A percentile compares a stretch with the other conserved stretches of the same genome.
Evolutionary conservation across 2,113 vertebrate species (phyloP).

Genomic region (Octodon degus): DNA sequence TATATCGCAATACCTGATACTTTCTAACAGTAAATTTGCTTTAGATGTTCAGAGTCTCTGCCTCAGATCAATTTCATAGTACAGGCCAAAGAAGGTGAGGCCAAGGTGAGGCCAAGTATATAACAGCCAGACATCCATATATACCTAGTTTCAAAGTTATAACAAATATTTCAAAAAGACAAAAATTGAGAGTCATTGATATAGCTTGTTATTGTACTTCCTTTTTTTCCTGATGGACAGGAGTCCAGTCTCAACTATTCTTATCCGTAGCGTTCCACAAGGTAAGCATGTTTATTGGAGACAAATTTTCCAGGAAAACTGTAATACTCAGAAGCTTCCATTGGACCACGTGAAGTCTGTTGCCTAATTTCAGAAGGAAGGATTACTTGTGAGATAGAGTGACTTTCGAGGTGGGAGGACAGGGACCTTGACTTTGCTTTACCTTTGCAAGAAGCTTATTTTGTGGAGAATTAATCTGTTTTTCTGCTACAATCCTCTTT

Average conservation of each 20-base stretch:
- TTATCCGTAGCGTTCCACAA: background rate
- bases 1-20: background rate
- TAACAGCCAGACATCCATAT: background rate
- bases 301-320: background rate
- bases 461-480: background rate
- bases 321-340: background rate
- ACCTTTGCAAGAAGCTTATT: background rate
- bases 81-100: background rate
- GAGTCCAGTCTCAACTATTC: background rate
- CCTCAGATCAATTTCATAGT: background rate
- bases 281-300: background rate
- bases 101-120: background rate
- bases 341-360: background rate
- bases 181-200: background rate
- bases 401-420: background rate
- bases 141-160: conserved; percentile 14
- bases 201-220: background rate
- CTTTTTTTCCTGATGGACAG: background rate
- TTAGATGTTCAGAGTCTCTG: background rate
- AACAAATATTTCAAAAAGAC: background rate
- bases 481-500: background rate
- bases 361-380: conserved; percentile 2
- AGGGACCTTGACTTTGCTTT: background rate
- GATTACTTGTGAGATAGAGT: background rate
- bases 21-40: background rate